These are phyloP conservation scores for Lasioglossum vierecki DNA, from an alignment of 2,888 invertebrate species.

Conservation along the genomic window DNA sequence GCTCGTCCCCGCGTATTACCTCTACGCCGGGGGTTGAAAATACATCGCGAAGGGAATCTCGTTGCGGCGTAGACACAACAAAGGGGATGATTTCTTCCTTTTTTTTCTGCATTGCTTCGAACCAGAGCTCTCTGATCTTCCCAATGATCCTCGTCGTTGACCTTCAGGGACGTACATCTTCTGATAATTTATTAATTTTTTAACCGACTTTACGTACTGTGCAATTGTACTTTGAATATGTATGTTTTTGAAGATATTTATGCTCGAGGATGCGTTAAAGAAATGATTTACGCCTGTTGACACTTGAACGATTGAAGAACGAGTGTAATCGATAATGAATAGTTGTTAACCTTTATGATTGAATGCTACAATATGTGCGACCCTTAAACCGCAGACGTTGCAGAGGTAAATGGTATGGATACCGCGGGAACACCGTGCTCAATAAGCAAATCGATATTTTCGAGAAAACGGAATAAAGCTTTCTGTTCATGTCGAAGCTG, in stretches of 20 bases:
- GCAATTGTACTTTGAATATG: neutral
- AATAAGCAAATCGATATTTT: constrained; percentile 53
- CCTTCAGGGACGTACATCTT: neutral
- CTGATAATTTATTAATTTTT: neutral
- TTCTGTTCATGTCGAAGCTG: constrained; percentile 45
- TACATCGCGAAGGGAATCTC: constrained; percentile 62
- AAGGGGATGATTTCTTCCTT: constrained; percentile 6
- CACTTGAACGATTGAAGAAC: neutral
- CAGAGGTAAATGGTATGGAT: constrained; percentile 1
- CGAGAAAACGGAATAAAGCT: constrained; percentile 45
- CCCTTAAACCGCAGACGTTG: too few species aligned
- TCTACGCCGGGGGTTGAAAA: constrained; percentile 58
- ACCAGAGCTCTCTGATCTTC: neutral
- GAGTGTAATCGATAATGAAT: neutral
- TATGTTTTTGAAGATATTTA: neutral
- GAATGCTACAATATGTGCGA: too few species aligned
- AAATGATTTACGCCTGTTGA: neutral
- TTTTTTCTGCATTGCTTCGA: neutral
- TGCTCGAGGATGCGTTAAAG: neutral
- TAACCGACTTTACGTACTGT: neutral
- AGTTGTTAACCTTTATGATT: too few species aligned
- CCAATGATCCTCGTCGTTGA: neutral
- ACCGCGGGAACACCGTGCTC: constrained; percentile 28
- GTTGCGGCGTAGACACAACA: constrained; percentile 34
- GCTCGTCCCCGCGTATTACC: constrained; percentile 60